phyloP scores from a whole-genome alignment of 2,797 vertebrate genomes.

The Fundulus diaphanus region DNA sequence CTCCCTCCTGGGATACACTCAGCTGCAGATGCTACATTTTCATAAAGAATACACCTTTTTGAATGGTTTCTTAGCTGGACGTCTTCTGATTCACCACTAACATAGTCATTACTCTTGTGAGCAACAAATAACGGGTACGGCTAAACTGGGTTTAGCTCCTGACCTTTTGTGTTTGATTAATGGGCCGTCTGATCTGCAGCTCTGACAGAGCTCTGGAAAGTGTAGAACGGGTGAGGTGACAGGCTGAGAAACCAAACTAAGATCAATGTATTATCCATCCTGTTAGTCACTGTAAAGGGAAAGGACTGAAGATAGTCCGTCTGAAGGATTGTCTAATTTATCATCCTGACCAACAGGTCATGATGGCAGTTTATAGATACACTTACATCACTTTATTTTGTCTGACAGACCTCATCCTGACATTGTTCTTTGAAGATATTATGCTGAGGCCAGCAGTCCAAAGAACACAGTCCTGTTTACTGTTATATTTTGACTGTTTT shows the following conservation, averaged over 20 bases:
- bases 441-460: not conserved
- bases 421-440: not conserved
- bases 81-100: conserved; percentile 62
- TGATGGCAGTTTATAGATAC: conserved; percentile 21
- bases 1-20: conserved; percentile 44
- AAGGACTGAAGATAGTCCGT: conserved; percentile 48
- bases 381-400: conserved; percentile 26
- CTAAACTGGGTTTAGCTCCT: conserved; percentile 83
- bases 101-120: conserved; percentile 80
- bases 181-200: conserved; percentile 67
- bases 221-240: conserved; percentile 63
- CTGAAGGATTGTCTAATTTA: conserved; percentile 56
- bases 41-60: conserved; percentile 59
- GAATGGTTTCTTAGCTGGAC: conserved; percentile 55
- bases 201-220: conserved; percentile 53
- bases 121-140: conserved; percentile 72
- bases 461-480: not conserved
- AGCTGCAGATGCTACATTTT: conserved; percentile 56
- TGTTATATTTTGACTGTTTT: not conserved
- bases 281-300: conserved; percentile 66
- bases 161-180: conserved; percentile 85
- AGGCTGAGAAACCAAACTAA: conserved; percentile 51
- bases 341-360: conserved; percentile 54
- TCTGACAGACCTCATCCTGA: conserved; percentile 1
- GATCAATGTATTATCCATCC: conserved; percentile 55